phyloP scores from a whole-genome alignment of 2,797 vertebrate genomes.

The Gastrophryne carolinensis region DNA sequence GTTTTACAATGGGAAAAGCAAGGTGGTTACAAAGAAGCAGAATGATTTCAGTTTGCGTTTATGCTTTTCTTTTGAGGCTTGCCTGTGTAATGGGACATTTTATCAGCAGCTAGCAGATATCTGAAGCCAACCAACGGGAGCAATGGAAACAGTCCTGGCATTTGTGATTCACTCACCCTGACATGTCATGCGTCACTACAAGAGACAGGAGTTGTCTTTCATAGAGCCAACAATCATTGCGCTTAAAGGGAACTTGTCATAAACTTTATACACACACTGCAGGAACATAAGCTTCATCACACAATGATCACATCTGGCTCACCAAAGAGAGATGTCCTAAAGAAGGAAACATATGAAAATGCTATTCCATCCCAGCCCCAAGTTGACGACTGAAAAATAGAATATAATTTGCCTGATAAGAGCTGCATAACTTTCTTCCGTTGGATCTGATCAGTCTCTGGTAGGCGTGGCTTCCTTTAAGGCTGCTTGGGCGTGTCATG shows the following conservation, averaged over 20 bases:
- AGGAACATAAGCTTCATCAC: background rate
- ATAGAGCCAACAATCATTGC: background rate
- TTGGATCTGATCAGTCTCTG: no score
- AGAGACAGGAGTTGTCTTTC: background rate
- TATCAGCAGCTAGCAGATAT: slow-evolving; percentile 42
- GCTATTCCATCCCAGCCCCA: no score
- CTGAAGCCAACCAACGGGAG: slow-evolving; percentile 3
- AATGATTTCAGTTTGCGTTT: slow-evolving; percentile 22
- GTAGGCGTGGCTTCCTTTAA: no score
- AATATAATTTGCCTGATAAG: no score
- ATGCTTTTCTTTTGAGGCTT: slow-evolving; percentile 1
- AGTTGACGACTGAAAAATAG: no score
- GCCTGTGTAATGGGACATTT: slow-evolving; percentile 27
- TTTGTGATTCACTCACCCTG: slow-evolving; percentile 17
- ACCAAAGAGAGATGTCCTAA: no score
- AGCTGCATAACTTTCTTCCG: no score
- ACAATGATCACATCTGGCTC: no score
- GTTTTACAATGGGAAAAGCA: slow-evolving; percentile 2
- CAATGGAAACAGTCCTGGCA: slow-evolving; percentile 14
- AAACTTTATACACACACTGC: no score
- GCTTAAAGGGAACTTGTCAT: no score
- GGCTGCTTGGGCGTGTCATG: no score
- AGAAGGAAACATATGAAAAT: no score
- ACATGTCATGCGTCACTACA: background rate
- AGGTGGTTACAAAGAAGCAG: slow-evolving; percentile 12